Evolutionary conservation across 2,888 invertebrate species (phyloP).

Genomic region (Patella depressa): DNA sequence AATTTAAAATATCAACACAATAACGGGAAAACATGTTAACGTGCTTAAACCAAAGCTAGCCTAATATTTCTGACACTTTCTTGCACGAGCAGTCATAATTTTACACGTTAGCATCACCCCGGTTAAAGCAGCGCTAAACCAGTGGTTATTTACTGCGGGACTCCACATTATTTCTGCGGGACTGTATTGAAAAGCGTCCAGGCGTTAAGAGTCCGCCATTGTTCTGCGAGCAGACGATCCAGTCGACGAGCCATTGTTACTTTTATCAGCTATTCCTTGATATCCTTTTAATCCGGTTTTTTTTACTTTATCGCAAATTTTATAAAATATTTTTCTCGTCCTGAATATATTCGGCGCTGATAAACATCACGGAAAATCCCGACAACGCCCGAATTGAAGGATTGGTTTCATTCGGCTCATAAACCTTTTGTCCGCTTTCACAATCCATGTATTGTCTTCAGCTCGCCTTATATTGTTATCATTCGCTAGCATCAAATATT

Average conservation of each 20-base stretch:
- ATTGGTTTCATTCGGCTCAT: neutral
- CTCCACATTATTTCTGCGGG: too few species aligned
- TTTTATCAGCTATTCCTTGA: neutral
- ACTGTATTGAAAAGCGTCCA: neutral
- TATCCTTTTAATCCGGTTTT: neutral
- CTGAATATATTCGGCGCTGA: neutral
- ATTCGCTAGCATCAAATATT: neutral
- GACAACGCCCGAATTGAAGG: constrained; percentile 1
- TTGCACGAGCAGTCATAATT: neutral
- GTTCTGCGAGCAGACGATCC: neutral
- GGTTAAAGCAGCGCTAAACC: too few species aligned
- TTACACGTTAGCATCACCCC: neutral
- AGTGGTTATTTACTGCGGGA: too few species aligned
- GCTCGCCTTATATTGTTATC: neutral
- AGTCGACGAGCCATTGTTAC: neutral
- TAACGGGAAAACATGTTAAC: too few species aligned
- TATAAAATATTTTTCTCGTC: constrained; percentile 3
- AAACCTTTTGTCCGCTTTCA: neutral
- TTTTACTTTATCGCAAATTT: neutral
- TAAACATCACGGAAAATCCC: constrained; percentile 9
- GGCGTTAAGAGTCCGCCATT: neutral
- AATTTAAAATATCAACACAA: too few species aligned
- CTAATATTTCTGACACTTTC: neutral
- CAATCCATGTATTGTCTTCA: neutral
- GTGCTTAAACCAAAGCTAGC: neutral